Conservation (phyloP, 1,140 invertebrate genomes). For the Drosophila nigrodunni region DNA sequence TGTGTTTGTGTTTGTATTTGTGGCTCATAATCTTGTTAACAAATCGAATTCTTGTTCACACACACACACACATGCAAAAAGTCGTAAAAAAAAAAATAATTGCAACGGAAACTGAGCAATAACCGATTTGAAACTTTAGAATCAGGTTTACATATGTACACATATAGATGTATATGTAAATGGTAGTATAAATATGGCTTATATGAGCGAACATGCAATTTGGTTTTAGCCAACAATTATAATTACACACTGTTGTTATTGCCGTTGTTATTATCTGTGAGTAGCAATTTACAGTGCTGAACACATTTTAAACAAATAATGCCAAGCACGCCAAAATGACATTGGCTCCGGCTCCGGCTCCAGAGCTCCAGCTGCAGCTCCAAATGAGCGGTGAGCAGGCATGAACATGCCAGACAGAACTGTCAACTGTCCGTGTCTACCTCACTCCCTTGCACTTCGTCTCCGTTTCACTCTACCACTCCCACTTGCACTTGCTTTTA, state of each 20-base stretch:
- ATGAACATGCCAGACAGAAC: slow-evolving; percentile 56
- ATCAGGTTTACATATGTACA: slow-evolving; percentile 47
- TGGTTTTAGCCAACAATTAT: slow-evolving; percentile 67
- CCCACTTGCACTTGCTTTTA: not conserved
- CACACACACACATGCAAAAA: slow-evolving; percentile 16
- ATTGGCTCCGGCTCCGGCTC: slow-evolving; percentile 52
- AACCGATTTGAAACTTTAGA: slow-evolving; percentile 53
- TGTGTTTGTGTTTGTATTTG: slow-evolving; percentile 4
- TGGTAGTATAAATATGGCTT: slow-evolving; percentile 28
- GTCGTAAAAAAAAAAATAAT: slow-evolving; percentile 52
- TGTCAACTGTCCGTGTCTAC: slow-evolving; percentile 44
- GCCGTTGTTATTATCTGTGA: slow-evolving; percentile 64
- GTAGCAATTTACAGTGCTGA: slow-evolving; percentile 68
- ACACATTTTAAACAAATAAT: slow-evolving; percentile 80
- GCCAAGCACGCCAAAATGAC: slow-evolving; percentile 60
- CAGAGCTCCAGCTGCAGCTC: too few relatives aligned
- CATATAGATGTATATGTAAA: slow-evolving; percentile 1
- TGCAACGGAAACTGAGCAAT: slow-evolving; percentile 19
- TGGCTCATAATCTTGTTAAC: slow-evolving; percentile 81
- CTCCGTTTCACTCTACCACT: not conserved
- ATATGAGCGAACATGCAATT: slow-evolving; percentile 65
- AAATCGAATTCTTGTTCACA: slow-evolving; percentile 84
- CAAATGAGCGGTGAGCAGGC: slow-evolving; percentile 31
- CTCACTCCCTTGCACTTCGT: not conserved
- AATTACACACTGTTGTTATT: slow-evolving; percentile 46